A percentile compares a stretch with the other conserved stretches of the same genome.
These are phyloP conservation scores for Heliconius hermathena DNA, from an alignment of 1,140 invertebrate species.

Conservation along the genomic window DNA sequence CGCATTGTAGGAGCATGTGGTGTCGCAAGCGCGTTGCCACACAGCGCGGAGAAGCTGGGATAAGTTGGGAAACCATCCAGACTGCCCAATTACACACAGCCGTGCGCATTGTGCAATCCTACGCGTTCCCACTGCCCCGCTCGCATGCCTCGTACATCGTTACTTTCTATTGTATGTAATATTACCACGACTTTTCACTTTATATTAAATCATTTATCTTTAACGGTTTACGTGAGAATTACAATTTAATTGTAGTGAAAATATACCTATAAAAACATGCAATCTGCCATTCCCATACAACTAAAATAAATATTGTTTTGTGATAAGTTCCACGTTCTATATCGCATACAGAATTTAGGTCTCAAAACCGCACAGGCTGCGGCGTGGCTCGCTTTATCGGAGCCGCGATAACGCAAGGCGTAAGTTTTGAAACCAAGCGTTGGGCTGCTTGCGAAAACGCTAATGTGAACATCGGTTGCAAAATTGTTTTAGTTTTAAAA, in stretches of 20 bases:
- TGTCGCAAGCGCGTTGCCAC: conserved; percentile 76
- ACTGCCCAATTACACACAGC: conserved; percentile 69
- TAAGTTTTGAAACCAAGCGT: conserved; percentile 78
- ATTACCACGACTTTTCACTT: conserved; percentile 28
- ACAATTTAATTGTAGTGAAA: conserved; percentile 32
- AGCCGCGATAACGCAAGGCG: conserved; percentile 77
- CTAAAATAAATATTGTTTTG: conserved; percentile 31
- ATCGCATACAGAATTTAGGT: conserved; percentile 70
- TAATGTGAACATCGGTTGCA: conserved; percentile 81
- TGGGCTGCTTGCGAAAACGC: conserved; percentile 80
- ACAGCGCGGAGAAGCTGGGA: conserved; percentile 70
- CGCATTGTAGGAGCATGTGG: conserved; percentile 73
- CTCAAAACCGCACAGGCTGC: conserved; percentile 70
- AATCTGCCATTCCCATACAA: conserved; percentile 32
- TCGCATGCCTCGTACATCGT: conserved; percentile 37
- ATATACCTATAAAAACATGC: conserved; percentile 37
- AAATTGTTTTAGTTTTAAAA: conserved; percentile 81
- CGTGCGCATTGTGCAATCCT: conserved; percentile 55
- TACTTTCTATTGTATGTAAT: conserved; percentile 59
- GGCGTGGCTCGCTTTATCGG: conserved; percentile 73
- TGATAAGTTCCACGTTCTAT: conserved; percentile 32
- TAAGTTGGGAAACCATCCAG: conserved; percentile 79
- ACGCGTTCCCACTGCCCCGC: conserved; percentile 38
- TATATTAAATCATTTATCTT: conserved; percentile 38
- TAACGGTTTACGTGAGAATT: conserved; percentile 17